Base-by-base conservation (phyloP, 92 coral and sea anemone genomes). In the Desmophyllum pertusum region DNA sequence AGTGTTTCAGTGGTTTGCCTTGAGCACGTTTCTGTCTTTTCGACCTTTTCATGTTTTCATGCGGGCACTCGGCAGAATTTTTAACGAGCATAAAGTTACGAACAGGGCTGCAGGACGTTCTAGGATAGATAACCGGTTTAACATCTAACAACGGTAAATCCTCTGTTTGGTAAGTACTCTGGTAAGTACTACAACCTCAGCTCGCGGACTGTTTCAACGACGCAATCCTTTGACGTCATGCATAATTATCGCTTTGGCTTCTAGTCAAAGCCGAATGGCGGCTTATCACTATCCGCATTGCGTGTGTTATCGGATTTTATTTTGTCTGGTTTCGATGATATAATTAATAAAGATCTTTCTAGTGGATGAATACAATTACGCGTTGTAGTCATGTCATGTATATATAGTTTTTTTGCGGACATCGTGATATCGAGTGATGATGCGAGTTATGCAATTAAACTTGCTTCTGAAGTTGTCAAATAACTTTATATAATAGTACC, bases 1-100 rank as follows among this genome's bases (percentile, higher is more conserved):
- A 7, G 13, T 31, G 17, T 62, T 62, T 62, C 53, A 15, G 17
- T 8, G 42, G 45, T 36, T 66, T 66, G 23, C 25, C 21, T 9
- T 67, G 42, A 67, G 41, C 42, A 66, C 42, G 71, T 66, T 66
- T 67, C 73, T 37, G 73, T 67, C 36, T 67, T n/a, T n/a, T n/a
- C n/a, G n/a, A n/a, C n/a, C n/a, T n/a, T n/a, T n/a, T n/a, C n/a
- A n/a, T n/a, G n/a, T n/a, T n/a, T n/a, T n/a, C n/a, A n/a, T 67
- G 43, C n/a, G 25, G 15, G 42, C 72, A 31, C 39, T 17, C 1
- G 8, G 40, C 71, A 31, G 30, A 31, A 66, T 36, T 36, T 15
- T 67, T 6, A 36, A 66, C 1, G 41, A 3, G 23, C 4, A 61
- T n/a, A 27, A 30, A 66, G 4, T 57, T 25, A 57, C 25, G 3